These are phyloP conservation scores for Poeciliopsis presidionis DNA, from an alignment of 2,797 vertebrate species.

Conservation along the genomic window DNA sequence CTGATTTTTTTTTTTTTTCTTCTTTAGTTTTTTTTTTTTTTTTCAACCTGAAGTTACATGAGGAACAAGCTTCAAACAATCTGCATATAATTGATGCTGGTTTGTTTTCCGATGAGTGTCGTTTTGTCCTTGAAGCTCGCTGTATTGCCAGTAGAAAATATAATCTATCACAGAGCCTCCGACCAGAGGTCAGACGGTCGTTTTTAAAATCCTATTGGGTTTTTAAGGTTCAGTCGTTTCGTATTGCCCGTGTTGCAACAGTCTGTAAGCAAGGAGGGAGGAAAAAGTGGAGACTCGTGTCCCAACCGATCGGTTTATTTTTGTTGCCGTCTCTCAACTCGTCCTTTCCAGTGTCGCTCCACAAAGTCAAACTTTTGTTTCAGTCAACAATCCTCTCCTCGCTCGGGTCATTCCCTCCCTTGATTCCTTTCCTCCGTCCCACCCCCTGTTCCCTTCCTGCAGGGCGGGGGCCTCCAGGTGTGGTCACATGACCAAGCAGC, in stretches of 20 bases:
- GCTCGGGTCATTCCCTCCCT: slow-evolving; percentile 7
- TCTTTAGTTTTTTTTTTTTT: neutral
- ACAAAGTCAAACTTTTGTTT: slow-evolving; percentile 12
- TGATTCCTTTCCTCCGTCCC: slow-evolving; percentile 9
- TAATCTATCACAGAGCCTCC: slow-evolving; percentile 37
- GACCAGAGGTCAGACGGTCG: slow-evolving; percentile 33
- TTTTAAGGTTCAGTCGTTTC: slow-evolving; percentile 45
- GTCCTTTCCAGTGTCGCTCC: slow-evolving; percentile 6
- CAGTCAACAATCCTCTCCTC: slow-evolving; percentile 22
- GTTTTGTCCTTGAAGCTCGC: slow-evolving; percentile 32
- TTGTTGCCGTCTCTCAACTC: slow-evolving; percentile 4
- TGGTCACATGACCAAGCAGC: slow-evolving; percentile 90
- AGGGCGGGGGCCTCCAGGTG: slow-evolving; percentile 40
- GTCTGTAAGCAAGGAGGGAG: slow-evolving; percentile 47
- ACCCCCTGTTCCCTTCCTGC: slow-evolving; percentile 15
- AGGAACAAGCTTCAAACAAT: slow-evolving; percentile 20
- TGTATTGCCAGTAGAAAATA: slow-evolving; percentile 49
- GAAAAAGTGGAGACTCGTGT: slow-evolving; percentile 23
- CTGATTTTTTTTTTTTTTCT: neutral
- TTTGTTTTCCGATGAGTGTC: slow-evolving; percentile 22
- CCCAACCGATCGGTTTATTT: slow-evolving; percentile 14
- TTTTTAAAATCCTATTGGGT: slow-evolving; percentile 42
- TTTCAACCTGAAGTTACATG: slow-evolving; percentile 22
- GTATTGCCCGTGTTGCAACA: slow-evolving; percentile 41
- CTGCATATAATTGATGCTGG: slow-evolving; percentile 16